These are phyloP conservation scores for Gymnarchus niloticus DNA, from an alignment of 2,113 vertebrate species.

Conservation along the genomic window DNA sequence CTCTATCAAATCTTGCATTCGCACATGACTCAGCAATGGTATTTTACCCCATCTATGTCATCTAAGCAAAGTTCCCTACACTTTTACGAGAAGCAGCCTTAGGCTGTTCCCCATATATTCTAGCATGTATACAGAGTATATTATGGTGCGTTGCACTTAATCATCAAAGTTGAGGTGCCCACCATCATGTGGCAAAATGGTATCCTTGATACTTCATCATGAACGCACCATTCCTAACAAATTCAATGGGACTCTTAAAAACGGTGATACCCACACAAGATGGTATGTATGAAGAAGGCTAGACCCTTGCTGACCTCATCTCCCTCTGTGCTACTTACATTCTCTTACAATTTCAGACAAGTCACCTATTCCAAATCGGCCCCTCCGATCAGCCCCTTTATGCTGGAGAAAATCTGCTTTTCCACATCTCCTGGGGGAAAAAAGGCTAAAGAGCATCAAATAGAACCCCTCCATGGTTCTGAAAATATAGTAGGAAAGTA, in stretches of 20 bases:
- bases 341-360: constrained; percentile 3
- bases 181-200: not conserved
- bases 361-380: not conserved
- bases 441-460: constrained; percentile 1
- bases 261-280: not conserved
- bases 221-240: not conserved
- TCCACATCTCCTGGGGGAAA: not conserved
- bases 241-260: constrained; percentile 6
- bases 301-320: not conserved
- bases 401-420: not conserved
- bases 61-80: not conserved
- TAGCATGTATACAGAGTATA: not conserved
- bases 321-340: not conserved
- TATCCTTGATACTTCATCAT: not conserved
- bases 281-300: not conserved
- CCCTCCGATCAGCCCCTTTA: not conserved
- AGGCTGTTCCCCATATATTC: not conserved
- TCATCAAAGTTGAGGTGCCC: not conserved
- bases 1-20: too few relatives aligned
- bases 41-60: not conserved
- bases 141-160: not conserved
- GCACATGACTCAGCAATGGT: too few relatives aligned
- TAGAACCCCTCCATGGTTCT: not conserved
- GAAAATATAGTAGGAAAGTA: not conserved
- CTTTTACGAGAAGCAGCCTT: not conserved